Base-by-base conservation (phyloP, 2,888 invertebrate genomes). In the Drosophila vallismaia region DNA sequence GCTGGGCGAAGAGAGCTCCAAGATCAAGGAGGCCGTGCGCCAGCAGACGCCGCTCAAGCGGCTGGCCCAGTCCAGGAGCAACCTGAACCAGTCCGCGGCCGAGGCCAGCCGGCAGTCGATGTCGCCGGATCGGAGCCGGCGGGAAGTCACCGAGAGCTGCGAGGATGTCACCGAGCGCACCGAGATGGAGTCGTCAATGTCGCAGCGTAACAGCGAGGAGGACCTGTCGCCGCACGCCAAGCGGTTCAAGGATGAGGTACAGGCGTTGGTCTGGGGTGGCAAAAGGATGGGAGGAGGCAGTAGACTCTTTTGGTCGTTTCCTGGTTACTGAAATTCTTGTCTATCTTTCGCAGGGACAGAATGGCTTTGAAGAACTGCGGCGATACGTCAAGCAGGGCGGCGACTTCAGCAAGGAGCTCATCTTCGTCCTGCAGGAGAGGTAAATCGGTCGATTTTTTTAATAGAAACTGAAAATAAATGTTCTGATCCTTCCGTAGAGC, bases 331-430 rank as follows among this genome's bases (percentile, higher is more conserved):
- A 63, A 19, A 4, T 14, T 29, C n/a, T 6, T 19, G 33, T 24
- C 8, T 6, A 4, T 42, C 19, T 19, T 42, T 94, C 94, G 45
- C 93, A 98, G 98, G 97, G 95, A 71, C 96, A 97, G 92, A 96
- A 96, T 92, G 97, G 98, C 28, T 98, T 98, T 91, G 98, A 98
- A 88, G 98, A 98, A 91, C 93, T 98, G 51, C 94, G 97, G 63
- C 94, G 96, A 77, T 97, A 97, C 91, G 96, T 98, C 81, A 98
- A 98, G 91, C 97, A 97, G 91, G 98, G 98, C 42, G 96, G 97
- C 49, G 98, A 98, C 91, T 97, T 98, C 91, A 97, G 97, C 92
- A 98, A 98, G 90, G 98, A 98, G 89, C 93, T 98, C 54, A 94
- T 97, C 5, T 93, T 94, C 46, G 96, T 98, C 88, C 92, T 98